Evolutionary conservation across 2,113 vertebrate genomes (phyloP).

Genomic region (Gambusia affinis): DNA sequence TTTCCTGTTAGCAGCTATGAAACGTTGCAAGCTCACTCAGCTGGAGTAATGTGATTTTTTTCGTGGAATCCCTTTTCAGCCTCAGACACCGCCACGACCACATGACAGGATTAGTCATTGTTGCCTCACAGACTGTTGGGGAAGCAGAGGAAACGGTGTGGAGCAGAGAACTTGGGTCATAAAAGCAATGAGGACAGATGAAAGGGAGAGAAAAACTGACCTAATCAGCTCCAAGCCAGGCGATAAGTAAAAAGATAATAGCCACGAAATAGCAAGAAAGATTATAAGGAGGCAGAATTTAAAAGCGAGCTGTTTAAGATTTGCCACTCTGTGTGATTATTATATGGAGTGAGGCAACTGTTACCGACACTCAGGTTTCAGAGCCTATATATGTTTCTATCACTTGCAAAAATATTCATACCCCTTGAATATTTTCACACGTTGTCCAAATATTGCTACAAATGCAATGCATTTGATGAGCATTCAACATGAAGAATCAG

Average conservation of each 20-base stretch:
- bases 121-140: background rate
- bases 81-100: constrained; percentile 11
- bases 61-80: constrained; percentile 5
- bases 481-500: no score
- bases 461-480: no score
- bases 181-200: background rate
- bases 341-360: background rate
- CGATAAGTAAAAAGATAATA: constrained; percentile 22
- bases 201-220: background rate
- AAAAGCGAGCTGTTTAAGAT: background rate
- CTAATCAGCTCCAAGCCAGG: constrained; percentile 2
- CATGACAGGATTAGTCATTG: constrained; percentile 23
- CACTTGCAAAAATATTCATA: no score
- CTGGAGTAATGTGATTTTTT: constrained; percentile 39
- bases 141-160: constrained; percentile 7
- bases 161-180: constrained; percentile 1
- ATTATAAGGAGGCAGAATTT: constrained; percentile 20
- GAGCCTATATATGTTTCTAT: no score
- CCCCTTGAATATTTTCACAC: no score
- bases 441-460: no score
- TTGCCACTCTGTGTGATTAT: constrained; percentile 4
- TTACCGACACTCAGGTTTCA: constrained; percentile 19
- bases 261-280: constrained; percentile 1
- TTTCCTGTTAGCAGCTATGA: constrained; percentile 6
- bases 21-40: constrained; percentile 8